Evolutionary conservation across 2,797 vertebrate genomes (phyloP).

Genomic region (Argentina silus): DNA sequence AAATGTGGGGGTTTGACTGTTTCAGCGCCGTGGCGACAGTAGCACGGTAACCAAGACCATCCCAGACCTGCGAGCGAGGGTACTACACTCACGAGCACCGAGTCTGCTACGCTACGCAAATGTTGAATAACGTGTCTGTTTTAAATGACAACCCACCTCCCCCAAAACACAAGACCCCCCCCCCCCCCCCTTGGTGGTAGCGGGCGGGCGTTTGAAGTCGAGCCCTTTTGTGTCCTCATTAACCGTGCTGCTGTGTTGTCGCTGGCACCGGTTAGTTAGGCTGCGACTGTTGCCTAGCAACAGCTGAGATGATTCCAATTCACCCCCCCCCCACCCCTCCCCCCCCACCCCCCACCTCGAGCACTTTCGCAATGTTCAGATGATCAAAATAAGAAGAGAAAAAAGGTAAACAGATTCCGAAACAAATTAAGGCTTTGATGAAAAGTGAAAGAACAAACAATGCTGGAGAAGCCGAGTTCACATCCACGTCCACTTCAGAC

Average conservation of each 20-base stretch:
- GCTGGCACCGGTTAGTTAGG: constrained; percentile 67
- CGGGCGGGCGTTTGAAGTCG: constrained; percentile 57
- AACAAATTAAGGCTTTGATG: background rate
- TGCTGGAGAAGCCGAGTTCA: background rate
- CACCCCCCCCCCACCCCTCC: constrained; percentile 35
- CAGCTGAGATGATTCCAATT: constrained; percentile 42
- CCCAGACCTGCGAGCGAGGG: too few species aligned
- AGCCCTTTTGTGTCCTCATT: constrained; percentile 73
- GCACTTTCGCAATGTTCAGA: constrained; percentile 40
- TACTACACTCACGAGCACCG: too few species aligned
- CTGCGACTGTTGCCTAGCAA: constrained; percentile 78
- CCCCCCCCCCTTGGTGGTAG: constrained; percentile 17
- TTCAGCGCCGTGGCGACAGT: background rate
- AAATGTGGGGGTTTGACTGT: constrained; percentile 37
- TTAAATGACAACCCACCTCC: constrained; percentile 2
- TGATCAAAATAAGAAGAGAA: constrained; percentile 52
- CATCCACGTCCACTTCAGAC: background rate
- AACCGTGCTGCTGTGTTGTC: constrained; percentile 67
- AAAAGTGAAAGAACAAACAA: constrained; percentile 36
- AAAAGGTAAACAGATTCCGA: constrained; percentile 26
- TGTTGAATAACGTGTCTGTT: too few species aligned
- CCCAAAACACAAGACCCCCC: background rate
- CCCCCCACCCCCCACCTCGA: constrained; percentile 30
- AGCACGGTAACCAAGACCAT: too few species aligned
- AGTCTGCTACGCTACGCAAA: too few species aligned